A percentile compares a stretch with the other conserved stretches of the same genome.
phyloP scores from a whole-genome alignment of 1,140 invertebrate species.

The Zaprionus davidi region DNA sequence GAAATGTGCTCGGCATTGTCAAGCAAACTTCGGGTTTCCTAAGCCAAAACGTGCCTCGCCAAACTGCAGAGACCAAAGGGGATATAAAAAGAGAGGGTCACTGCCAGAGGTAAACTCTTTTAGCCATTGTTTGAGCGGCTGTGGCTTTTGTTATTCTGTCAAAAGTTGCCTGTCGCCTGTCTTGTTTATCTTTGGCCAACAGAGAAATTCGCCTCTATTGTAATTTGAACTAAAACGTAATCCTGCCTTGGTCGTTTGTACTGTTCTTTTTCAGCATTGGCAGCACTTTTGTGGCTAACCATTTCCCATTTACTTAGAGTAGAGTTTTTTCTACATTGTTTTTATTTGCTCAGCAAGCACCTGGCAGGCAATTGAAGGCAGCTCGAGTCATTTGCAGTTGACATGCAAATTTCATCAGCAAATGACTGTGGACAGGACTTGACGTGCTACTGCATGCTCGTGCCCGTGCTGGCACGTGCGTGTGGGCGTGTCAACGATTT shows the following conservation, averaged over 20 bases:
- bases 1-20: slow-evolving; percentile 33
- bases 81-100: neutral
- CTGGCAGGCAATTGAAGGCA: neutral
- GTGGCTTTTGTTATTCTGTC: slow-evolving; percentile 53
- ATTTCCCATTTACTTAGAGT: slow-evolving; percentile 16
- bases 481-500: slow-evolving; percentile 47
- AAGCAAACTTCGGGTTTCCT: slow-evolving; percentile 35
- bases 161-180: slow-evolving; percentile 37
- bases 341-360: slow-evolving; percentile 4
- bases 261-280: slow-evolving; percentile 16
- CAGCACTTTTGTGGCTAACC: slow-evolving; percentile 36
- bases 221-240: slow-evolving; percentile 51
- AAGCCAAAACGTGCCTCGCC: slow-evolving; percentile 21
- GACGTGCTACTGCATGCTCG: neutral
- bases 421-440: slow-evolving; percentile 10
- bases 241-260: slow-evolving; percentile 33
- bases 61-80: slow-evolving; percentile 6
- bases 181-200: slow-evolving; percentile 52
- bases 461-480: too few relatives aligned
- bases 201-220: slow-evolving; percentile 50
- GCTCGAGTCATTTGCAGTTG: slow-evolving; percentile 31
- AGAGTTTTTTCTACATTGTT: slow-evolving; percentile 24
- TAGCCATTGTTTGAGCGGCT: slow-evolving; percentile 51
- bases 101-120: slow-evolving; percentile 31
- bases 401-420: slow-evolving; percentile 26